Conservation (phyloP, 2,113 vertebrate species). For the Mus pahari region DNA sequence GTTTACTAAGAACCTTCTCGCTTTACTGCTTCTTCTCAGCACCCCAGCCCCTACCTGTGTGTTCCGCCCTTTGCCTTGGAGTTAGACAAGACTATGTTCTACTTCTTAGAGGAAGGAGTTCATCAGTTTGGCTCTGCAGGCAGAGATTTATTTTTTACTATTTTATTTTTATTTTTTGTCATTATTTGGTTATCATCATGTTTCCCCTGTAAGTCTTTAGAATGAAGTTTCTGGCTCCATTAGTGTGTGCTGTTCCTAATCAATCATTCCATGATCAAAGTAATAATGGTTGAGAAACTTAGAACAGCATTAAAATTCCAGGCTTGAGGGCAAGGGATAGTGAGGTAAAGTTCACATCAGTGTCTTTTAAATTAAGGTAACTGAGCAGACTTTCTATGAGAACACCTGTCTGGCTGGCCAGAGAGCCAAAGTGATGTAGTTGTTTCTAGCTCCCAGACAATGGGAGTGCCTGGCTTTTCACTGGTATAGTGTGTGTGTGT, state of each 20-base stretch:
- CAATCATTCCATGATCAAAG: background rate
- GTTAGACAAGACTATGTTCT: background rate
- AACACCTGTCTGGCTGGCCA: background rate
- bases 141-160: background rate
- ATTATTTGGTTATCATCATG: background rate
- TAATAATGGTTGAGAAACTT: background rate
- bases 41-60: background rate
- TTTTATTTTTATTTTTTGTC: background rate
- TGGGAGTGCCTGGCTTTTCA: background rate
- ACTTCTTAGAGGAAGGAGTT: background rate
- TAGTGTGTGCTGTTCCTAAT: background rate
- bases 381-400: background rate
- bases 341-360: background rate
- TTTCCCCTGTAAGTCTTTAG: slow-evolving; percentile 12
- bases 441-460: background rate
- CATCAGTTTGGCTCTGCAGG: background rate
- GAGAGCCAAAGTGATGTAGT: background rate
- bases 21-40: background rate
- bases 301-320: background rate
- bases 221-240: background rate
- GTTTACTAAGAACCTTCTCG: background rate
- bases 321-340: background rate
- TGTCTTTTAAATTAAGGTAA: background rate
- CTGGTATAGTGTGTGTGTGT: background rate
- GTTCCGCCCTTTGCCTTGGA: background rate